These are phyloP conservation scores for Caerostris extrusa DNA, from an alignment of 1,140 invertebrate species.

Conservation along the genomic window DNA sequence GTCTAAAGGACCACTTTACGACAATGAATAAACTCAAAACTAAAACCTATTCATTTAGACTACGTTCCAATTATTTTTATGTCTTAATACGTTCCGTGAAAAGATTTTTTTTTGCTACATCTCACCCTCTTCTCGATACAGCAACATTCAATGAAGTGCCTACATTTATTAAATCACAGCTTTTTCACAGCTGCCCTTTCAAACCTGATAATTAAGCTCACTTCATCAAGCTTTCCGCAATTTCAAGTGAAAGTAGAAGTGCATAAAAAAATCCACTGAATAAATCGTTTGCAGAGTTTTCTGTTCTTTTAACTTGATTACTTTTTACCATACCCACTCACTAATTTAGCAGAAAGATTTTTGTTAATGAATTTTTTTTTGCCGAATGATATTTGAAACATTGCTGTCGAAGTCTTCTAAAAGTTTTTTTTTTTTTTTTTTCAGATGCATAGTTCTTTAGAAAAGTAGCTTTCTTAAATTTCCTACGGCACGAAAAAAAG, in stretches of 20 bases:
- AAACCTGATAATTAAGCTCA: not conserved
- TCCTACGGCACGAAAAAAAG: not conserved
- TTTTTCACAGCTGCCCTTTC: not conserved
- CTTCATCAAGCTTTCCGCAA: not conserved
- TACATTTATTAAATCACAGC: not conserved
- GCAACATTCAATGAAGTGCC: not conserved
- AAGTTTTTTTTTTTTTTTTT: not conserved
- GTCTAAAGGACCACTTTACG: no score
- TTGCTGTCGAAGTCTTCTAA: not conserved
- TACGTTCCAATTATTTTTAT: no score
- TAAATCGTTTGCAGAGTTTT: not conserved
- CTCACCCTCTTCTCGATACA: no score
- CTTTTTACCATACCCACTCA: not conserved
- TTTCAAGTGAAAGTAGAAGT: not conserved
- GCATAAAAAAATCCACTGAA: not conserved
- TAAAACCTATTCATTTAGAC: no score
- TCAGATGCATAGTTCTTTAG: not conserved
- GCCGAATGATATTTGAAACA: not conserved
- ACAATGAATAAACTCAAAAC: no score
- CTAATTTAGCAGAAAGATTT: not conserved
- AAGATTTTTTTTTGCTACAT: no score
- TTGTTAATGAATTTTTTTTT: not conserved
- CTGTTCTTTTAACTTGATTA: not conserved
- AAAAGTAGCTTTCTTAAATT: not conserved
- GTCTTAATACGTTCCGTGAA: no score